Conservation (phyloP, 2,888 invertebrate genomes). For the Miltochrista miniata region DNA sequence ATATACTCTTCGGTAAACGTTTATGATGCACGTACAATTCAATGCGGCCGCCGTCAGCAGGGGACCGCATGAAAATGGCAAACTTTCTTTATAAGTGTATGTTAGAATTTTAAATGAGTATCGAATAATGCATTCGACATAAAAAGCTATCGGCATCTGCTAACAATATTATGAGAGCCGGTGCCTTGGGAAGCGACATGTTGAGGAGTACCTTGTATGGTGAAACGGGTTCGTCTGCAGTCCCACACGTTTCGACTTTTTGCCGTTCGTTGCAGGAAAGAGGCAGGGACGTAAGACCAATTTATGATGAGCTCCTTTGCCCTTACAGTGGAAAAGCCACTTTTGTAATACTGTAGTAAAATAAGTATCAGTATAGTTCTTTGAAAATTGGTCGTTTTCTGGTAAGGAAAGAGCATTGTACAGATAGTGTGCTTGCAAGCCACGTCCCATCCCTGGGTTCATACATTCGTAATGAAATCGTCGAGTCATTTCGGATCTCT, state of each 20-base stretch:
- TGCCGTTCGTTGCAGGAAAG: slow-evolving; percentile 73
- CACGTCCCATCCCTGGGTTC: slow-evolving; percentile 63
- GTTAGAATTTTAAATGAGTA: slow-evolving; percentile 84
- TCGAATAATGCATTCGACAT: slow-evolving; percentile 83
- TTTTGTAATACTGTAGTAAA: slow-evolving; percentile 34
- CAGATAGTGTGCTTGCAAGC: slow-evolving; percentile 69
- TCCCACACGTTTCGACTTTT: slow-evolving; percentile 82
- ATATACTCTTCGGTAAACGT: slow-evolving; percentile 27
- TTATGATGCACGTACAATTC: slow-evolving; percentile 24
- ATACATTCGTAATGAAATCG: slow-evolving; percentile 77
- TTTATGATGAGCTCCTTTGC: slow-evolving; percentile 50
- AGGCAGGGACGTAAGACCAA: slow-evolving; percentile 63
- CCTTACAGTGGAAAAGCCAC: slow-evolving; percentile 37
- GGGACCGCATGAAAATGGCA: slow-evolving; percentile 77
- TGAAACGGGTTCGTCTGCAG: slow-evolving; percentile 80
- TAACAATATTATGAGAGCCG: slow-evolving; percentile 82
- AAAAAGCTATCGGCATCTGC: slow-evolving; percentile 81
- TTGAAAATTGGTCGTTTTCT: slow-evolving; percentile 49
- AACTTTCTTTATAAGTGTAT: slow-evolving; percentile 79
- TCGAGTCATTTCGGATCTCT: slow-evolving; percentile 53
- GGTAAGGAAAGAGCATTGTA: slow-evolving; percentile 69
- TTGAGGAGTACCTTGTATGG: slow-evolving; percentile 78
- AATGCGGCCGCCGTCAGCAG: slow-evolving; percentile 73
- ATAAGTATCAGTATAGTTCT: slow-evolving; percentile 54
- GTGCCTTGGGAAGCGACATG: slow-evolving; percentile 78